Evolutionary conservation across 2,113 vertebrate species (phyloP), one percentile per base, ranked within the genome.

Genomic region (Tor tambroides): DNA sequence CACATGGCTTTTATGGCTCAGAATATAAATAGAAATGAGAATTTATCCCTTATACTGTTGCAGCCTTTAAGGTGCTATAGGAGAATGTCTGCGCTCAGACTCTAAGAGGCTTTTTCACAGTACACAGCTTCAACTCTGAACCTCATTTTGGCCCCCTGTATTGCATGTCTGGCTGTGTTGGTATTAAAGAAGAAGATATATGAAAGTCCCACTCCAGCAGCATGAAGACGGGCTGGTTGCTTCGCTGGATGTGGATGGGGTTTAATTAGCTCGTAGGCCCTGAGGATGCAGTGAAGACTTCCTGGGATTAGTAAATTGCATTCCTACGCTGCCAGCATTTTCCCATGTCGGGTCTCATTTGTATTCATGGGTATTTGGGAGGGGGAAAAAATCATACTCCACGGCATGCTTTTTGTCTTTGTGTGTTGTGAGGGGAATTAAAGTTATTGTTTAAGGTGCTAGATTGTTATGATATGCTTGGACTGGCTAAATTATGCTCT

Each of bases 211-310:
- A 54, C 75, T 84, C 61, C 79, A 54, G 43, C 83, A 74, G 85
- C n/a, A 56, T 67, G 32, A 35, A 43, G 71, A 71, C 4, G 21
- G 26, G 35, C 43, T 35, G 41, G 83, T 38, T 89, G 78, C 80
- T 67, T 67, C 26, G 63, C 59, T 54, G 76, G 51, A 26, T 80
- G 85, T 65, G 43, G 43, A 80, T 81, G 65, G 49, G 69, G n/a
- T 87, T 90, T 89, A 90, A 86, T 90, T 87, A 90, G 85, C 67
- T 76, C n/a, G 54, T 61, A 75, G 69, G 78, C 56, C 85, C 82
- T n/a, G 43, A 49, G 75, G 82, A 77, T 14, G 30, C 79, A 79
- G 32, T 30, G 30, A 83, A 87, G 67, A 76, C 79, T 85, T 85
- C 79, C 84, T 65, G 32, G 80, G 83, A 88, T 88, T 87, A 80